Percentiles rank a stretch among this genome's conserved stretches.
These are phyloP conservation scores for Globodera rostochiensis DNA, from an alignment of 1,140 invertebrate genomes.

Conservation along the genomic window DNA sequence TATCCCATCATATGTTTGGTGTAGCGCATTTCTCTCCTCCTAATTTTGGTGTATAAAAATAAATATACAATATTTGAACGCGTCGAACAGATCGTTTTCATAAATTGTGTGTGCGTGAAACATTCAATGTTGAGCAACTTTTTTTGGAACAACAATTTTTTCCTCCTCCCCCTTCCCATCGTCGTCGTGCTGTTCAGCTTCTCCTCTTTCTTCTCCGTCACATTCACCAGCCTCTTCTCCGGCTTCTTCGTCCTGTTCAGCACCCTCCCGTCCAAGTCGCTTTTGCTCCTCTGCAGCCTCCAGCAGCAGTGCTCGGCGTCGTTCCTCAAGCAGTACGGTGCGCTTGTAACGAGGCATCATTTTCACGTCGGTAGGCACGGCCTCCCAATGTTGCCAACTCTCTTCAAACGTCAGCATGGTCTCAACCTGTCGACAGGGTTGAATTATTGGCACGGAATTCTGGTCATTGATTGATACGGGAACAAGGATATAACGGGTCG, in stretches of 20 bases:
- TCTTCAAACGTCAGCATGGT: conserved; percentile 58
- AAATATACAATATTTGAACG: neutral
- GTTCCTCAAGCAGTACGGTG: conserved; percentile 30
- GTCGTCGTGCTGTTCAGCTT: neutral
- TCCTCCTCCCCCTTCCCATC: neutral
- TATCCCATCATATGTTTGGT: no score
- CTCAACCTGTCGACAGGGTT: conserved; percentile 50
- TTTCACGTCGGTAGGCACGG: conserved; percentile 54
- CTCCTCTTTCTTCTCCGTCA: neutral
- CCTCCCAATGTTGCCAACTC: conserved; percentile 42
- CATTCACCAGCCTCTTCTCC: neutral
- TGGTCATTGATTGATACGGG: no score
- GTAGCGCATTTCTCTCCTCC: no score
- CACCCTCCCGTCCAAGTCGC: no score
- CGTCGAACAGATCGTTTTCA: neutral
- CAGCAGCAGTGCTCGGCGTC: neutral
- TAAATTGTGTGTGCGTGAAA: no score
- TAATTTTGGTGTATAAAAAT: neutral
- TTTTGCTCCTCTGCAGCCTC: neutral
- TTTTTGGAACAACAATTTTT: no score
- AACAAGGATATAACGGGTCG: no score
- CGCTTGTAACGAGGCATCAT: conserved; percentile 58
- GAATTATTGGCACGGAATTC: no score
- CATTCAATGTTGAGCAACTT: no score
- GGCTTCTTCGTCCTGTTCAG: neutral